These are phyloP conservation scores for Cheilosia vernalis DNA, from an alignment of 2,888 invertebrate genomes.

Conservation along the genomic window DNA sequence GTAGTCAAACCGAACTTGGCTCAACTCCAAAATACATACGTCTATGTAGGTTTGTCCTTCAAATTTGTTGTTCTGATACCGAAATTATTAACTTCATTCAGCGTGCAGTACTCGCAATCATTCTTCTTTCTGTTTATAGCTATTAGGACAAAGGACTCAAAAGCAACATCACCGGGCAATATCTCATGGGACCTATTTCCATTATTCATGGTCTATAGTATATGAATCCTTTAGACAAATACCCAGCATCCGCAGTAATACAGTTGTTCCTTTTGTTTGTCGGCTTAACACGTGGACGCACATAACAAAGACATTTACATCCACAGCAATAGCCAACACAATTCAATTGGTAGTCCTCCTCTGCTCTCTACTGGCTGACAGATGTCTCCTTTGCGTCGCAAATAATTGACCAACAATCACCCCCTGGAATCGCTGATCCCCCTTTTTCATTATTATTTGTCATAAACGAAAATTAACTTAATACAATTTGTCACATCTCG, in stretches of 20 bases:
- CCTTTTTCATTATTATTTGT: constrained; percentile 70
- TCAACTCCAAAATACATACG: too few species aligned
- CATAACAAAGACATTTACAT: constrained; percentile 3
- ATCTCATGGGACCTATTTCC: constrained; percentile 4
- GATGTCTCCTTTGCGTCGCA: constrained; percentile 53
- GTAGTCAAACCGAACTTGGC: too few species aligned
- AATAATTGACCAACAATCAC: constrained; percentile 71
- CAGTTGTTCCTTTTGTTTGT: constrained; percentile 46
- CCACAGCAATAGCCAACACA: too few species aligned
- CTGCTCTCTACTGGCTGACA: constrained; percentile 17
- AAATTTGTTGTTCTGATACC: too few species aligned
- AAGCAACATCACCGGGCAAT: constrained; percentile 12
- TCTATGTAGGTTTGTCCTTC: too few species aligned
- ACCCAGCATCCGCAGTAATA: constrained; percentile 12
- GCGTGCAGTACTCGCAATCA: background rate
- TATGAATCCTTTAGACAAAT: constrained; percentile 18
- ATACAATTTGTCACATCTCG: constrained; percentile 72
- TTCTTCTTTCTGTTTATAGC: background rate
- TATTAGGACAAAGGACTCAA: constrained; percentile 12
- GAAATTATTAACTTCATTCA: background rate
- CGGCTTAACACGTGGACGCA: constrained; percentile 47
- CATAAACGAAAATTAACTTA: constrained; percentile 74
- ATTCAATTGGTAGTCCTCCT: background rate
- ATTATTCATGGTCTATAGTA: constrained; percentile 5
- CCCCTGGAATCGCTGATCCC: constrained; percentile 33